A percentile compares a stretch with the other conserved stretches of the same genome.
Evolutionary conservation across 2,113 vertebrate species (phyloP).

Genomic region (Empidonax traillii): DNA sequence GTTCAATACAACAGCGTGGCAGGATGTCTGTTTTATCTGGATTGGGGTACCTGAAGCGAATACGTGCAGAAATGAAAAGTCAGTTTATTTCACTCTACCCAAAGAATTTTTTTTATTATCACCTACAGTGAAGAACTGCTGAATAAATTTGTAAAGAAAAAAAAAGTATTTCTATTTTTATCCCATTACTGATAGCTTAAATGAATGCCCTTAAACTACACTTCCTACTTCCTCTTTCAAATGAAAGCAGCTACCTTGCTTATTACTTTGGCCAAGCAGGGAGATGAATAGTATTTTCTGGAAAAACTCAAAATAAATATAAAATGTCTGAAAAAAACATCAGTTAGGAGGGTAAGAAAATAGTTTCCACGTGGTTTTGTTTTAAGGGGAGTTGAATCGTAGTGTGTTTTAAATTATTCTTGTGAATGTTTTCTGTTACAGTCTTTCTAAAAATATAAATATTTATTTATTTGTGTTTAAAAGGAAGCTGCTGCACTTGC

Average conservation of each 20-base stretch:
- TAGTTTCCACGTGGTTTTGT: neutral
- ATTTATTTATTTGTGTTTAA: neutral
- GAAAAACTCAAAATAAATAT: neutral
- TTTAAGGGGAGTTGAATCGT: neutral
- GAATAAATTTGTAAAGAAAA: neutral
- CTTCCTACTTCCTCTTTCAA: neutral
- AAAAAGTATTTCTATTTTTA: neutral
- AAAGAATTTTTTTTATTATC: neutral
- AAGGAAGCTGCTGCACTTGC: neutral
- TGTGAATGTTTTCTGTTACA: neutral
- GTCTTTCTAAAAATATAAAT: neutral
- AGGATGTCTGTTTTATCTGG: neutral
- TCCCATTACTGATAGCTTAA: neutral
- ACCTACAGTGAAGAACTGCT: neutral
- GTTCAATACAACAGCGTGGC: neutral
- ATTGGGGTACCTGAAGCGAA: neutral
- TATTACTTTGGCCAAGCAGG: neutral
- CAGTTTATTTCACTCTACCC: neutral
- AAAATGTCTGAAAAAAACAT: constrained; percentile 27
- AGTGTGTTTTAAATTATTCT: neutral
- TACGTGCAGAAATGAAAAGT: neutral
- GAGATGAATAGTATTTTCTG: neutral
- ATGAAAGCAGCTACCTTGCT: neutral
- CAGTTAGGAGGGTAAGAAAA: constrained; percentile 6
- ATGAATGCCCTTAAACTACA: neutral